Percentiles rank a stretch among this genome's conserved stretches.
Evolutionary conservation across 2,888 invertebrate species (phyloP).

Genomic region (Brenthis ino): DNA sequence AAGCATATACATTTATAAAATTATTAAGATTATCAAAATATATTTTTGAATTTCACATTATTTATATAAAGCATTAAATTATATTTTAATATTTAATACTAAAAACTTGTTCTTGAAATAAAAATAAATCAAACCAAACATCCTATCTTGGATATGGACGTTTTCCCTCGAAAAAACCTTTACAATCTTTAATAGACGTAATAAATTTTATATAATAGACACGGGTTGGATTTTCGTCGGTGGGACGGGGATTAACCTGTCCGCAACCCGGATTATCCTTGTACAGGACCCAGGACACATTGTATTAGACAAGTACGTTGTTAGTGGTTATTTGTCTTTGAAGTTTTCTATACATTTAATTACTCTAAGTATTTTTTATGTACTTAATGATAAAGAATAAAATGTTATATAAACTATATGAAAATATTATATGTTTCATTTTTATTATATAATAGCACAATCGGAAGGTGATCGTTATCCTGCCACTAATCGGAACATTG

Average conservation of each 20-base stretch:
- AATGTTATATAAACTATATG: too few relatives aligned
- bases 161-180: conserved; percentile 37
- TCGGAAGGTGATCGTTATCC: too few relatives aligned
- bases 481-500: too few relatives aligned
- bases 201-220: conserved; percentile 48
- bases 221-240: conserved; percentile 41
- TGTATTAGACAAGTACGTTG: conserved; percentile 50
- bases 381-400: too few relatives aligned
- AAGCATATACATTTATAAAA: too few relatives aligned
- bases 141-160: conserved; percentile 10
- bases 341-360: conserved; percentile 13
- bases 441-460: too few relatives aligned
- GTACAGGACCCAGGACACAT: conserved; percentile 34
- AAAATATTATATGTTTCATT: too few relatives aligned
- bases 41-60: too few relatives aligned
- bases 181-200: conserved; percentile 42
- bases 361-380: too few relatives aligned
- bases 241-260: conserved; percentile 61
- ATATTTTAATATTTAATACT: too few relatives aligned
- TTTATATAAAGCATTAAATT: too few relatives aligned
- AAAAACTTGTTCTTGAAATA: background rate
- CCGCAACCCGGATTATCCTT: conserved; percentile 54
- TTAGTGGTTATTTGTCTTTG: conserved; percentile 29
- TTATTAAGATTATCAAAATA: too few relatives aligned
- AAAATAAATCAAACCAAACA: conserved; percentile 6